phyloP scores from a whole-genome alignment of 2,113 vertebrate species.

The Myrmophylax atrothorax region DNA sequence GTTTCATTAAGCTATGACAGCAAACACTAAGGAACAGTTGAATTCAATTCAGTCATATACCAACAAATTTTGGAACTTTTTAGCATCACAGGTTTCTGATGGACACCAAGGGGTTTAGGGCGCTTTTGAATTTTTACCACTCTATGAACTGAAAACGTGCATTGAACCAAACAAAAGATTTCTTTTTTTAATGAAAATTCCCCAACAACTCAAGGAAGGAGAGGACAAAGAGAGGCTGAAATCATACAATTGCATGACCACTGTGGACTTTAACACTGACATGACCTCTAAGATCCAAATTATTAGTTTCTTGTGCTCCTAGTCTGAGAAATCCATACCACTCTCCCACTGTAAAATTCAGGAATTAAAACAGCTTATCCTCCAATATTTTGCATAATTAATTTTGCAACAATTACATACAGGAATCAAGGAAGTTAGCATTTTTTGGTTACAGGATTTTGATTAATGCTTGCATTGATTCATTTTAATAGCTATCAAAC shows the following conservation, averaged over 20 bases:
- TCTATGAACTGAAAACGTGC: background rate
- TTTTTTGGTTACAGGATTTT: background rate
- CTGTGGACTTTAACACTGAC: rapidly evolving
- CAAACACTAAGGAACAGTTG: background rate
- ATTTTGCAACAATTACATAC: background rate
- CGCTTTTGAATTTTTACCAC: background rate
- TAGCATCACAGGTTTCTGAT: background rate
- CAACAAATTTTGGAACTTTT: background rate
- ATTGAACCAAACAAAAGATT: background rate
- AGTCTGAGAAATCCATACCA: background rate
- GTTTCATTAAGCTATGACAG: background rate
- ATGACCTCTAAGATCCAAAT: background rate
- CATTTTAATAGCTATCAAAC: background rate
- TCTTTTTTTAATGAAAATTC: background rate
- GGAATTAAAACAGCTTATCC: background rate
- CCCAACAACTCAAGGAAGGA: background rate
- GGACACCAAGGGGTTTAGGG: background rate
- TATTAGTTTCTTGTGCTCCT: background rate
- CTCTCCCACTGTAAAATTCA: background rate
- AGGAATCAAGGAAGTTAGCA: background rate
- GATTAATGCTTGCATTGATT: background rate
- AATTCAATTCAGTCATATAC: background rate
- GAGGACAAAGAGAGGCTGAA: background rate
- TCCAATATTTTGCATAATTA: background rate
- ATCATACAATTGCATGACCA: background rate